These are phyloP conservation scores for Drosophila tani DNA, from an alignment of 1,140 invertebrate genomes.

Conservation along the genomic window DNA sequence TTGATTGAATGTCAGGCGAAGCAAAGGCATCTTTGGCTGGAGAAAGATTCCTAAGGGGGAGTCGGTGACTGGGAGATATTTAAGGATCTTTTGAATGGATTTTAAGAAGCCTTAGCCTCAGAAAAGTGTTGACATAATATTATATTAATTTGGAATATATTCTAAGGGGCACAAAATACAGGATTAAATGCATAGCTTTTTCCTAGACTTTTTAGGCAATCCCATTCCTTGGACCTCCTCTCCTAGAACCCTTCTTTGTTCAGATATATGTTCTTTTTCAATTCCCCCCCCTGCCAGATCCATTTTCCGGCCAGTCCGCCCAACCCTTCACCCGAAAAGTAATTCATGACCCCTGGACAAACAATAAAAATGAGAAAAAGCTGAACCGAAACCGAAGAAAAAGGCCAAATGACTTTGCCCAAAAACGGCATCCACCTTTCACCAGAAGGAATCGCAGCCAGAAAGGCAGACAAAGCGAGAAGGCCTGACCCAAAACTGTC, in stretches of 20 bases:
- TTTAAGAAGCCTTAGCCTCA: background rate
- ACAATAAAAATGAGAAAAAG: constrained; percentile 45
- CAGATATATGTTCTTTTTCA: constrained; percentile 2
- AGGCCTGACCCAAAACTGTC: constrained; percentile 72
- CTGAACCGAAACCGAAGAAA: constrained; percentile 41
- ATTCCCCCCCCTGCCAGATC: background rate
- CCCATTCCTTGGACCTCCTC: too few species aligned
- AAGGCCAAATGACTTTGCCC: constrained; percentile 53
- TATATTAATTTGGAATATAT: too few species aligned
- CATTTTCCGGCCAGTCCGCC: constrained; percentile 4
- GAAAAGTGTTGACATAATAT: background rate
- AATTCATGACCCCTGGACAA: constrained; percentile 51
- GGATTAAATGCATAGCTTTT: background rate
- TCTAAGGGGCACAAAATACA: too few species aligned
- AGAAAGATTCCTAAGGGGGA: background rate
- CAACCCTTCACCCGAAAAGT: constrained; percentile 28
- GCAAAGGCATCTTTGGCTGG: background rate
- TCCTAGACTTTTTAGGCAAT: background rate
- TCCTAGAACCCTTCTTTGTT: background rate
- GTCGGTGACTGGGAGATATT: background rate
- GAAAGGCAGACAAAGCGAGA: constrained; percentile 22
- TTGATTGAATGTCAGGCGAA: constrained; percentile 41
- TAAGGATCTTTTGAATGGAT: background rate
- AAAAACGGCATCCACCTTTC: constrained; percentile 47
- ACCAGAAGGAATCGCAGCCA: constrained; percentile 39